Evolutionary conservation across 1,140 invertebrate species (phyloP), one percentile per base, ranked within the genome.

Genomic region (Drusus annulatus): DNA sequence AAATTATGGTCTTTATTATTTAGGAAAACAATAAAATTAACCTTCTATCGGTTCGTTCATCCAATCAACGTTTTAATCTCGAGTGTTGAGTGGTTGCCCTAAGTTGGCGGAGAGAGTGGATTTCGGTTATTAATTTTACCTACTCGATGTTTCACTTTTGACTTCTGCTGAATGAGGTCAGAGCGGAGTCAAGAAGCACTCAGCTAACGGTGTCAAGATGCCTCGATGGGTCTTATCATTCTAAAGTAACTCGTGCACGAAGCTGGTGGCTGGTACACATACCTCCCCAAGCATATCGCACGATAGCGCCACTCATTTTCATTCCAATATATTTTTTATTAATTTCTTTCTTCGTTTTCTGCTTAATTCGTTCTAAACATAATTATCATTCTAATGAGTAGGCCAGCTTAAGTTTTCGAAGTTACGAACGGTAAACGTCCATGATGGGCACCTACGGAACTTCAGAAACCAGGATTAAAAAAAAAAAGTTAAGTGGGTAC

Each of bases 141-240:
- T 31, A 5, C 25, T 2, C 15, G 13, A 54, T 75, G 68, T 75
- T 58, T 56, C 71, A 17, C 54, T 56, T 75, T 75, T 45, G 19
- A 25, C 54, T 75, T 25, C 28, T 16, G 52, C 54, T n/a, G 23
- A 75, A 75, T 75, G 51, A 58, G 54, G 71, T 75, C 71, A 60
- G 71, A 75, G 71, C 58, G 54, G 52, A 56, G 71, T 75, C 71
- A 28, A 75, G 71, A 36, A 36, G 21, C 36, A 58, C 71, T 75
- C 71, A 25, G 52, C 10, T 75, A 75, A 75, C 45, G 71, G 25
- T 75, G 71, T 75, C 71, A 58, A 75, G 71, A 25, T 15, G 71
- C 52, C 25, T 10, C 21, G 25, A 28, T 31, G 54, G 54, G 51
- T 36, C 71, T 75, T 31, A 71, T n/a, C 68, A 23, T 71, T 19